Evolutionary conservation across 2,113 vertebrate species (phyloP), one percentile per base, ranked within the genome.

Genomic region (Pica pica): DNA sequence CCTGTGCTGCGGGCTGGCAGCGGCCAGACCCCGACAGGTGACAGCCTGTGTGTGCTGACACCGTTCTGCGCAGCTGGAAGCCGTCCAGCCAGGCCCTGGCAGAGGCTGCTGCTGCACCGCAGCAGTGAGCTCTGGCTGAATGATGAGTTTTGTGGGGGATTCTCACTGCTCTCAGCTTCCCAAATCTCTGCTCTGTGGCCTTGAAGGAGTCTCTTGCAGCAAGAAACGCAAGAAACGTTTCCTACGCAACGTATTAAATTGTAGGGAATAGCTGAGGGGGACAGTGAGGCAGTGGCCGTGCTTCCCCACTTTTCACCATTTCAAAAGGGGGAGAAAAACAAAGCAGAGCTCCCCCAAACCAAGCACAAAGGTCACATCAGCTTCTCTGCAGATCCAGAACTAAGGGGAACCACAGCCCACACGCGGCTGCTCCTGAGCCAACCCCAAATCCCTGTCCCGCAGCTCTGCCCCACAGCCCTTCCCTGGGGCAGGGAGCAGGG

Each of bases 281-380:
- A 30, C 60, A 52, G 52, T 33, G 59, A 28, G 9, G 27, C 13
- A 17, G 37, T 2, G 7, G 28, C 50, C 0, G 1, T 2, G 0
- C 28, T 82, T 50, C 7, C 11, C 30, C 13, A 6, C 23, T 9
- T 64, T 37, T 69, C 33, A 57, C n/a, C 21, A 21, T 17, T 75
- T 35, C n/a, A 21, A 39, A 55, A 28, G 3, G 4, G 16, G 2
- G 21, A 31, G 14, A 27, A 53, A 81, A 31, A 2, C 11, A 64
- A 78, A 83, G 19, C 11, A 44, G 71, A 91, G 17, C 28, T 77
- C n/a, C 28, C 21, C 33, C n/a, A 74, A 64, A 81, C 5, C 30
- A 30, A 39, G 28, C 1, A 3, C 1, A 1, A 77, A 26, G 4
- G 24, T 28, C 9, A 3, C 27, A 9, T 10, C 1, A 1, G 5